Conservation (phyloP, 53 echinoderm and acorn worm genomes). For the Holothuria scabra region DNA sequence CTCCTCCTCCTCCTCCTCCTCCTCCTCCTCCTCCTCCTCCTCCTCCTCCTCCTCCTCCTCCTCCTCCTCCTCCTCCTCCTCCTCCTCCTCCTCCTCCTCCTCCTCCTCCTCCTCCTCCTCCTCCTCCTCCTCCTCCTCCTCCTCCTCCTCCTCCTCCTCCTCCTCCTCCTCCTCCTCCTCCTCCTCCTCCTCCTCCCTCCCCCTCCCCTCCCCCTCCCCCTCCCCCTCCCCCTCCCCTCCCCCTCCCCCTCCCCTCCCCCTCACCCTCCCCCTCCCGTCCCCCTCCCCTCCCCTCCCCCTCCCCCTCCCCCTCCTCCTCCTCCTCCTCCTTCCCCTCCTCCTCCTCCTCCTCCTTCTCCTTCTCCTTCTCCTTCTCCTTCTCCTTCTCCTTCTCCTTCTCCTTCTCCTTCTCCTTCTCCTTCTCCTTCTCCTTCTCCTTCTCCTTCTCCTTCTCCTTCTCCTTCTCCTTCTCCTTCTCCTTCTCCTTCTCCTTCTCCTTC, state of each 20-base stretch:
- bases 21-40: slow-evolving; percentile 13
- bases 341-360: not conserved
- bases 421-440: not conserved
- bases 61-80: slow-evolving; percentile 9
- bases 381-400: not conserved
- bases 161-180: not conserved
- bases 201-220: not conserved
- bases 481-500: not conserved
- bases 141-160: slow-evolving; percentile 19
- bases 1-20: not conserved
- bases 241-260: too few relatives aligned
- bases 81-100: slow-evolving; percentile 13
- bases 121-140: slow-evolving; percentile 40
- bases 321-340: slow-evolving; percentile 18
- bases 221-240: not conserved
- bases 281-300: not conserved
- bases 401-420: not conserved
- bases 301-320: slow-evolving; percentile 17
- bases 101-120: slow-evolving; percentile 30
- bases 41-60: slow-evolving; percentile 1
- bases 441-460: not conserved
- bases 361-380: not conserved
- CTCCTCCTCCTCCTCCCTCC: not conserved
- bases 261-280: too few relatives aligned
- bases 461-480: not conserved